Percentiles rank a stretch among this genome's conserved stretches.
Evolutionary conservation across 2,888 invertebrate species (phyloP).

Genomic region (Cosmia trapezina): DNA sequence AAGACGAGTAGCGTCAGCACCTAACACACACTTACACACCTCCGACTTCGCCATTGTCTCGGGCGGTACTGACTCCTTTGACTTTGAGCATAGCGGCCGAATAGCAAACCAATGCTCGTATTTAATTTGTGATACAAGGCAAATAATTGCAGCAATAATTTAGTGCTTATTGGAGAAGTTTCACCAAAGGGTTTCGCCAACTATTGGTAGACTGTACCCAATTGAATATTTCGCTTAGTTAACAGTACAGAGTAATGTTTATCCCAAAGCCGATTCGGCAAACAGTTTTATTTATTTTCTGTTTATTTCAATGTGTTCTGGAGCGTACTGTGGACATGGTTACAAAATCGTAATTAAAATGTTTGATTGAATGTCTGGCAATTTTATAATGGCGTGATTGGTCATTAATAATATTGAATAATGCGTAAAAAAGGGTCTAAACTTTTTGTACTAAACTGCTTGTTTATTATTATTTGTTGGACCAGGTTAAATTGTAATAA

Average conservation of each 20-base stretch:
- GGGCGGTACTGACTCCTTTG: too few relatives aligned
- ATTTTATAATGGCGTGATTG: background rate
- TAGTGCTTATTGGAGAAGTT: conserved; percentile 53
- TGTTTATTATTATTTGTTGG: too few relatives aligned
- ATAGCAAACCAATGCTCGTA: conserved; percentile 19
- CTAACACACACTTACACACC: too few relatives aligned
- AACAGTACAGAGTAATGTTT: conserved; percentile 1
- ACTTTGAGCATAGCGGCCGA: conserved; percentile 4
- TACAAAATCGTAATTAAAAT: background rate
- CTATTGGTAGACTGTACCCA: conserved; percentile 29
- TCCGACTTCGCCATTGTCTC: too few relatives aligned
- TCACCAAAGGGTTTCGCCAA: conserved; percentile 40
- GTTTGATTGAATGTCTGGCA: background rate
- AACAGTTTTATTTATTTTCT: conserved; percentile 22
- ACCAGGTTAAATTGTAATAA: too few relatives aligned
- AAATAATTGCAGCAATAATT: conserved; percentile 52
- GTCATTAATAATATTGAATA: background rate
- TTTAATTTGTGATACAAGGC: conserved; percentile 34
- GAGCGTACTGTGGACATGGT: background rate
- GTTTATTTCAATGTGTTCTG: conserved; percentile 5
- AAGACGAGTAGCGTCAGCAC: too few relatives aligned
- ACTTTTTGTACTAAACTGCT: too few relatives aligned
- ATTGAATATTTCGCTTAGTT: conserved; percentile 35
- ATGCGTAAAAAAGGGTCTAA: too few relatives aligned
- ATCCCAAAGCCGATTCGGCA: conserved; percentile 9